phyloP scores from a whole-genome alignment of 2,888 invertebrate genomes.

The Alentia gelatinosa region DNA sequence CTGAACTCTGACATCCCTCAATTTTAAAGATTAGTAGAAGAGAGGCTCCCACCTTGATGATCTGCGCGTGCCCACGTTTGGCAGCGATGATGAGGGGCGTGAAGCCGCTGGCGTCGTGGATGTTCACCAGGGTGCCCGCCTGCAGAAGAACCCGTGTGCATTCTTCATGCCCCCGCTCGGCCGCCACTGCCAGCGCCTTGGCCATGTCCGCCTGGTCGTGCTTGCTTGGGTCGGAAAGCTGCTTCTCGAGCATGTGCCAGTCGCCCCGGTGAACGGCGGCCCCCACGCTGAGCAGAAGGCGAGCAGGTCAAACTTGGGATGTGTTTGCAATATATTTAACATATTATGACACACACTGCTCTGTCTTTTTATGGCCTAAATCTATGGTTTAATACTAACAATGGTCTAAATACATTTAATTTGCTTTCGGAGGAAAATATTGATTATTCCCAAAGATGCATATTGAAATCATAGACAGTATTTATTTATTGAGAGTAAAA shows the following conservation, averaged over 20 bases:
- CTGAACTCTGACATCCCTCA: too few relatives aligned
- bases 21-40: too few relatives aligned
- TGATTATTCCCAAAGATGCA: neutral
- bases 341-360: neutral
- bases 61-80: constrained; percentile 7
- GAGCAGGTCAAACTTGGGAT: neutral
- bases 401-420: neutral
- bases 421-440: neutral
- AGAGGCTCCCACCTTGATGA: constrained; percentile 33
- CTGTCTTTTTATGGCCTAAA: neutral
- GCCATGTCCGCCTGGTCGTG: constrained; percentile 56
- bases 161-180: constrained; percentile 51
- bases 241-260: neutral
- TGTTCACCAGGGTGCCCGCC: constrained; percentile 32
- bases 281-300: neutral
- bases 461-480: neutral
- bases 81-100: constrained; percentile 57
- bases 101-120: constrained; percentile 57
- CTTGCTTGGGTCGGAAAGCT: neutral
- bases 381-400: neutral
- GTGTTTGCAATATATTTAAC: neutral
- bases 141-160: constrained; percentile 51
- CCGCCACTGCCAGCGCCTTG: constrained; percentile 42
- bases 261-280: constrained; percentile 52
- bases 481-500: too few relatives aligned